phyloP scores from a whole-genome alignment of 35 echinoderm and acorn worm species.

The Chiridota heheva region DNA sequence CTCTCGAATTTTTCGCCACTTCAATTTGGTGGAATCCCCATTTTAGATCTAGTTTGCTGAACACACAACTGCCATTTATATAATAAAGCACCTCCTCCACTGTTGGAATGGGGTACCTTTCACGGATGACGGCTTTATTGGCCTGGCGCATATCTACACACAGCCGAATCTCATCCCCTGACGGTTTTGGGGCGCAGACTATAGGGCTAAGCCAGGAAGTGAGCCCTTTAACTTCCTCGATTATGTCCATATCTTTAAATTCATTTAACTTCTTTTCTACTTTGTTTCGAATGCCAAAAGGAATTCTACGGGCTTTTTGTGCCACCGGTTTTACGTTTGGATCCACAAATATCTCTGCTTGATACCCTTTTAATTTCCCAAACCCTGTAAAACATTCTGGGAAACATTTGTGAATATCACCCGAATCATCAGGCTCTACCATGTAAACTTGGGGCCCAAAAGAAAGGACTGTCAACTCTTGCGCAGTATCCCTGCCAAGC shows the following conservation, averaged over 20 bases:
- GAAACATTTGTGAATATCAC: slow-evolving; percentile 18
- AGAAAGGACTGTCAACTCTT: slow-evolving; percentile 25
- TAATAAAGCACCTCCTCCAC: slow-evolving; percentile 23
- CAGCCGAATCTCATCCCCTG: too few relatives aligned
- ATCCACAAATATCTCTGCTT: slow-evolving; percentile 43
- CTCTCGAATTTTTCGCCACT: neutral
- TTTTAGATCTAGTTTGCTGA: slow-evolving; percentile 31
- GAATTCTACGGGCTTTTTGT: slow-evolving; percentile 7
- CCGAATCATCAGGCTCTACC: slow-evolving; percentile 5
- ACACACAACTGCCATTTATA: slow-evolving; percentile 7
- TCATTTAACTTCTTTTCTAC: slow-evolving; percentile 36
- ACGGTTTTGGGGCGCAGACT: slow-evolving; percentile 17
- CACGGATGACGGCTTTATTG: slow-evolving; percentile 53
- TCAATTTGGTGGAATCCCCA: slow-evolving; percentile 28
- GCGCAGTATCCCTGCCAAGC: slow-evolving; percentile 25
- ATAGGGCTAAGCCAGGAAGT: neutral
- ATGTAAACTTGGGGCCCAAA: slow-evolving; percentile 17
- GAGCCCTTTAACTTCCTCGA: slow-evolving; percentile 34
- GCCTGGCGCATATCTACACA: slow-evolving; percentile 43
- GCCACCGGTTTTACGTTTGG: slow-evolving; percentile 19
- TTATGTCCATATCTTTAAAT: slow-evolving; percentile 15
- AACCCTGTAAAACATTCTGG: slow-evolving; percentile 42
- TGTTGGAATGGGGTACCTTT: slow-evolving; percentile 40
- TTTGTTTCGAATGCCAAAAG: slow-evolving; percentile 43
- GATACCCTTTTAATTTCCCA: slow-evolving; percentile 31